Evolutionary conservation across 2,797 vertebrate species (phyloP), one percentile per base, ranked within the genome.

Genomic region (Argyrosomus regius): DNA sequence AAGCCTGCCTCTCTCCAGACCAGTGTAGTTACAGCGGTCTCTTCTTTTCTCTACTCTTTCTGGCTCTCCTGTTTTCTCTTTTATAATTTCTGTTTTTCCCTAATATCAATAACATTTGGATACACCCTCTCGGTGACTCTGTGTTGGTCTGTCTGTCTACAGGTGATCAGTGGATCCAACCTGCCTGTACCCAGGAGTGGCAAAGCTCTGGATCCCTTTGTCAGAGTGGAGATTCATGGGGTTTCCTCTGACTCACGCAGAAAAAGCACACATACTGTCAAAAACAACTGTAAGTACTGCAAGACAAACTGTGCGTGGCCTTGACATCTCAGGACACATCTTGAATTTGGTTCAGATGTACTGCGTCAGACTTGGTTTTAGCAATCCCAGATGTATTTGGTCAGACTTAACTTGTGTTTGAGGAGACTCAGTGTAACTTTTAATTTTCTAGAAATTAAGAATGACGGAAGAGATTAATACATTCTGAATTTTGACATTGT

Each of bases 101-200:
- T 53, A 24, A 41, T 52, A 45, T 56, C 46, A 41, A 28, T 69
- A 6, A 35, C 13, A 28, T 41, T 45, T 22, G 52, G 10, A 56
- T 49, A 26, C 11, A 22, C 22, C 10, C 58, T 26, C 3, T 46
- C 1, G 66, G 17, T 53, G 24, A 76, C 22, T 63, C 1, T 65
- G 41, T 61, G 22, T 80, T 12, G 69, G 49, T 70, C 26, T 58
- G 7, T 58, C 76, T 56, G 7, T 58, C 76, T 56, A 28, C 76
- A 95, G 97, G 91, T 98, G 62, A 97, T 98, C 85, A 96, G 96
- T 73, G 97, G 96, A 6, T 92, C 93, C 64, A 92, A 93, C 80
- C 83, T 95, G 17, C 94, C 94, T 1, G 1, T 69, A 26, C 39
- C 77, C 22, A 84, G 66, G 78, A 82, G 65, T 20, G 84, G 85